A percentile compares a stretch with the other conserved stretches of the same genome.
phyloP scores from a whole-genome alignment of 2,797 vertebrate species.

The Schizopygopsis pylzovi region DNA sequence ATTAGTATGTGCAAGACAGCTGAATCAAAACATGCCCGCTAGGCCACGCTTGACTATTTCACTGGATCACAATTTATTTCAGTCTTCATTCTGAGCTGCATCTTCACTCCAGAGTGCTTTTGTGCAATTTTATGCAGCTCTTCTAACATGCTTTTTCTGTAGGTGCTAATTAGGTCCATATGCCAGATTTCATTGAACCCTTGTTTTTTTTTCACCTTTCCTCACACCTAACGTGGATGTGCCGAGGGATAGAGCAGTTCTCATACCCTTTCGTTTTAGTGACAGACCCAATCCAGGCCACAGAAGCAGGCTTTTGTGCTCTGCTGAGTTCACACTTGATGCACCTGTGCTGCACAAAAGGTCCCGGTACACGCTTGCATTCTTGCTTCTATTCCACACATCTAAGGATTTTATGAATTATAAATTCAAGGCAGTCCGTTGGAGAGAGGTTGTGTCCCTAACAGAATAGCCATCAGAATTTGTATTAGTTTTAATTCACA shows the following conservation, averaged over 20 bases:
- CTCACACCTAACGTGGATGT: constrained; percentile 29
- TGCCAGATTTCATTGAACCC: constrained; percentile 51
- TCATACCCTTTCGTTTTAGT: constrained; percentile 16
- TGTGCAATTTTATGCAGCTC: constrained; percentile 7
- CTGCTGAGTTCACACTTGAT: constrained; percentile 29
- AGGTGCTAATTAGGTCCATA: constrained; percentile 57
- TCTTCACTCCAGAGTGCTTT: constrained; percentile 17
- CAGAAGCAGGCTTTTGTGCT: constrained; percentile 16
- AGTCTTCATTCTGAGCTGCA: constrained; percentile 1
- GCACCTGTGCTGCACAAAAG: constrained; percentile 17
- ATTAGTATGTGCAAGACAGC: constrained; percentile 46
- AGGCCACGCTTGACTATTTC: constrained; percentile 1
- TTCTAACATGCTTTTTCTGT: constrained; percentile 32
- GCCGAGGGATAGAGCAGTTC: constrained; percentile 31
- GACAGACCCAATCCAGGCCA: constrained; percentile 23
- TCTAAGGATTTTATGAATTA: background rate
- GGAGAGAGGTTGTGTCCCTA: background rate
- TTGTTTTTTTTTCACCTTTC: constrained; percentile 45
- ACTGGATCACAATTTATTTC: constrained; percentile 8
- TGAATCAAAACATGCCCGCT: constrained; percentile 25
- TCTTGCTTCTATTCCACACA: background rate
- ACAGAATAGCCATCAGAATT: background rate
- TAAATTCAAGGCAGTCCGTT: background rate
- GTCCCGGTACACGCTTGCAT: background rate
- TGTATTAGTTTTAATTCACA: background rate